Percentiles rank a stretch among this genome's conserved stretches.
phyloP scores from a whole-genome alignment of 2,113 vertebrate species.

The Bettongia penicillata region DNA sequence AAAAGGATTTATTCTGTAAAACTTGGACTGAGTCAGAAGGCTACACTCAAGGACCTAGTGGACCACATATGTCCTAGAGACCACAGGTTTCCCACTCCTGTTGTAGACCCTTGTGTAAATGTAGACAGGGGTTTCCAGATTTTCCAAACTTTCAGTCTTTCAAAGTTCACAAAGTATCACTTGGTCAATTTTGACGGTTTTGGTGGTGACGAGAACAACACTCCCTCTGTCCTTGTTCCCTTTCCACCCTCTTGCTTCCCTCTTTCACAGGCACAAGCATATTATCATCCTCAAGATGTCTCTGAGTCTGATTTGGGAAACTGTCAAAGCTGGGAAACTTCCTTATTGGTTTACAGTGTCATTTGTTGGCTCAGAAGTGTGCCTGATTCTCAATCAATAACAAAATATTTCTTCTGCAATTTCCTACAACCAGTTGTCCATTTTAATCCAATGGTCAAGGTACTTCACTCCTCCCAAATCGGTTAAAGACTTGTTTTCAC shows the following conservation, averaged over 20 bases:
- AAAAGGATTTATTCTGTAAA: no score
- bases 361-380: neutral
- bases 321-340: neutral
- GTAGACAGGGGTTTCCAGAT: no score
- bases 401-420: neutral
- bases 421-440: neutral
- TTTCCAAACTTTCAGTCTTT: neutral
- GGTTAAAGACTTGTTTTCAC: neutral
- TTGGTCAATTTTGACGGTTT: neutral
- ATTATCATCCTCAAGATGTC: neutral
- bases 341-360: neutral
- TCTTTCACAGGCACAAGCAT: neutral
- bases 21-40: no score
- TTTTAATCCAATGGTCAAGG: neutral
- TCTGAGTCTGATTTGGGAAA: neutral
- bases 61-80: no score
- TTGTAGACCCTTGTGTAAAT: no score
- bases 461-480: neutral
- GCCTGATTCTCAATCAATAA: neutral
- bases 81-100: no score
- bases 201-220: neutral
- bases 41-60: no score
- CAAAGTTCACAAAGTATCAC: neutral
- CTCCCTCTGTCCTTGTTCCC: neutral
- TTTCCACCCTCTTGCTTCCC: neutral